phyloP scores from a whole-genome alignment of 37 sponge, comb jelly and placozoan species.

The Eunapius fragilis region DNA sequence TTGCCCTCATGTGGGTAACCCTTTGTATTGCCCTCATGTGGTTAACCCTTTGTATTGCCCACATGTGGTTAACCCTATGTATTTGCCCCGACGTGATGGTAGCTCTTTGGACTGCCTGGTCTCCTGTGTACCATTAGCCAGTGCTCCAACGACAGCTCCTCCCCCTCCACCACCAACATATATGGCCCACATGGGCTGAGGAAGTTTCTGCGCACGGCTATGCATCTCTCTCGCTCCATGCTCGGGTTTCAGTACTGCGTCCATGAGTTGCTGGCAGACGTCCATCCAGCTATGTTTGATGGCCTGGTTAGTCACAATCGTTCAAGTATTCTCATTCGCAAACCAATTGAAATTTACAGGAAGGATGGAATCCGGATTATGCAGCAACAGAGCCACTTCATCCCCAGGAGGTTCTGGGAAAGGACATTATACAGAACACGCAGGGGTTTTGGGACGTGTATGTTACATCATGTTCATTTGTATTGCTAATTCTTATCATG shows the following conservation, averaged over 20 bases:
- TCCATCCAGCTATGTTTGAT: slow-evolving; percentile 47
- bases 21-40: no score
- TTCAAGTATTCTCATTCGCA: background rate
- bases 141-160: slow-evolving; percentile 26
- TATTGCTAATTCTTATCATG: no score
- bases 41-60: no score
- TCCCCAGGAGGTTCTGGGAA: slow-evolving; percentile 36
- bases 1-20: no score
- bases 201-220: slow-evolving; percentile 62
- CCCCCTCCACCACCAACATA: slow-evolving; percentile 58
- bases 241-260: slow-evolving; percentile 70
- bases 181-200: slow-evolving; percentile 91
- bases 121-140: slow-evolving; percentile 83
- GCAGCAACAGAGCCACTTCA: slow-evolving; percentile 22
- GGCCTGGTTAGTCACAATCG: slow-evolving; percentile 34
- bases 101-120: slow-evolving; percentile 92
- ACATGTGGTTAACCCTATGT: no score
- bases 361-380: slow-evolving; percentile 38
- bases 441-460: slow-evolving; percentile 62
- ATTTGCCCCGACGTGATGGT: background rate
- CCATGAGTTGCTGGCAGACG: slow-evolving; percentile 73
- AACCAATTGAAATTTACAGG: no score
- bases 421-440: slow-evolving; percentile 16
- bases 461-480: no score
- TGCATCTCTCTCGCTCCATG: slow-evolving; percentile 79